phyloP scores from a whole-genome alignment of 2,113 vertebrate genomes.

The Struthidea cinerea region DNA sequence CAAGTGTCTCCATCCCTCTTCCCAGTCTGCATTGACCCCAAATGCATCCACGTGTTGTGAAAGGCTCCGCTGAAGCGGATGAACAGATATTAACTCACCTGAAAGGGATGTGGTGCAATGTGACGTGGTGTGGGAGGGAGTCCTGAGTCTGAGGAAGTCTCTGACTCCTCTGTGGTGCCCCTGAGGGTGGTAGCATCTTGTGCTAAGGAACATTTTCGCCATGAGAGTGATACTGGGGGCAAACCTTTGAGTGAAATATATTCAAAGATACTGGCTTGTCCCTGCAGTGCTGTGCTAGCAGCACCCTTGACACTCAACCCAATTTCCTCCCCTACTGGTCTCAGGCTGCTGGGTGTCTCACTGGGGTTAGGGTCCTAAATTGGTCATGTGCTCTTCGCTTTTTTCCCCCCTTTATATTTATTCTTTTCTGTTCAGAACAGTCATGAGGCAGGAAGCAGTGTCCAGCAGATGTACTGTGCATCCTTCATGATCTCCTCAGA shows the following conservation, averaged over 20 bases:
- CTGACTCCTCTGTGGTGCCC: not conserved
- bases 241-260: not conserved
- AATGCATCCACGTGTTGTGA: not conserved
- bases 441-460: not conserved
- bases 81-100: not conserved
- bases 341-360: not conserved
- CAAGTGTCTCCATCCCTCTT: not conserved
- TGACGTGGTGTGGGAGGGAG: not conserved
- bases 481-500: not conserved
- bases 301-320: not conserved
- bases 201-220: not conserved
- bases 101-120: not conserved
- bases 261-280: not conserved
- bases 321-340: not conserved
- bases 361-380: not conserved
- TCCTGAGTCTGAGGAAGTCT: not conserved
- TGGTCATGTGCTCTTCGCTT: not conserved
- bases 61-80: not conserved
- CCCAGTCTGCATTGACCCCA: not conserved
- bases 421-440: not conserved
- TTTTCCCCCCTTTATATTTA: not conserved
- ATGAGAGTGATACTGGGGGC: not conserved
- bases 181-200: not conserved
- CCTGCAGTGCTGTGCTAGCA: not conserved
- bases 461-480: not conserved